phyloP scores from a whole-genome alignment of 2,888 invertebrate genomes.

The Polymixis lichenea region DNA sequence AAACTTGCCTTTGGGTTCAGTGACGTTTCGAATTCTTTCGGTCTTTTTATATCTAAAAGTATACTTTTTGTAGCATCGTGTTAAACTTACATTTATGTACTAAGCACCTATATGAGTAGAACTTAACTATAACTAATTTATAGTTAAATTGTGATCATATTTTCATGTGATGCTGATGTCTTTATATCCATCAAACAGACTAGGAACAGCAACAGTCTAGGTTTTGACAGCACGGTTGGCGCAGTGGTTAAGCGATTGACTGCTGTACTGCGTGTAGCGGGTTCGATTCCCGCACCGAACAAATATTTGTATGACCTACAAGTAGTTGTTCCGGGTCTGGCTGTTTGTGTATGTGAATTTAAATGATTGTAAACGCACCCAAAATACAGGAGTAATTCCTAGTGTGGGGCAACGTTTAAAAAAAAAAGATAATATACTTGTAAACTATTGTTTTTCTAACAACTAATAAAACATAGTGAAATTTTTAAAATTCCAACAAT shows the following conservation, averaged over 20 bases:
- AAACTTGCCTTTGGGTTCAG: not conserved
- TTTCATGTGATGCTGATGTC: not conserved
- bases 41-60: not conserved
- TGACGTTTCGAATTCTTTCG: not conserved
- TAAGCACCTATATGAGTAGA: too few relatives aligned
- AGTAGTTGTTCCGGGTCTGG: too few relatives aligned
- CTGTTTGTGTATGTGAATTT: too few relatives aligned
- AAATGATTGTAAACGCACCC: too few relatives aligned
- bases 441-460: constrained; percentile 25
- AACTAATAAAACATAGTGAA: constrained; percentile 30
- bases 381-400: too few relatives aligned
- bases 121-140: not conserved
- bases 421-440: constrained; percentile 26
- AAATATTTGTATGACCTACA: too few relatives aligned
- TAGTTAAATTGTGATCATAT: not conserved
- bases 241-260: too few relatives aligned
- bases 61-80: not conserved
- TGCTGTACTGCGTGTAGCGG: too few relatives aligned
- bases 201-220: too few relatives aligned
- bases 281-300: too few relatives aligned
- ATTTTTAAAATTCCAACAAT: constrained; percentile 52
- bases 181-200: not conserved
- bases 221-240: too few relatives aligned
- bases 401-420: too few relatives aligned
- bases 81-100: not conserved